Evolutionary conservation across 1,140 invertebrate genomes (phyloP).

Genomic region (Drosophila suzukii): DNA sequence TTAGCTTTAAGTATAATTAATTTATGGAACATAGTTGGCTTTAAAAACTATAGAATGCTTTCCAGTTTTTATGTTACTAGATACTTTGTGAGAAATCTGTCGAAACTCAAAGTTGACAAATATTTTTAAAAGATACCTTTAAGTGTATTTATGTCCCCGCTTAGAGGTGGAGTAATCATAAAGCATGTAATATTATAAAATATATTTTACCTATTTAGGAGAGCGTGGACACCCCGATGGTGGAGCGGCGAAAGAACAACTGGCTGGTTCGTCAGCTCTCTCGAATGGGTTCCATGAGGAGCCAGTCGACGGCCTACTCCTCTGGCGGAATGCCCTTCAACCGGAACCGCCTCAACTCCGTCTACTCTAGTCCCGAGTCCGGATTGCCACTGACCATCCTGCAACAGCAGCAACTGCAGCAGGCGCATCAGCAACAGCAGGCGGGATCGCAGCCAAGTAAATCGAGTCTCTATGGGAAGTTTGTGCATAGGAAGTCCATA

Average conservation of each 20-base stretch:
- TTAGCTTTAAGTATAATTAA: not conserved
- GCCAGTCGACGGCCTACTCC: conserved; percentile 92
- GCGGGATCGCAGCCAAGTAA: conserved; percentile 85
- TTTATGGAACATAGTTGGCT: not conserved
- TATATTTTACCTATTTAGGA: conserved; percentile 86
- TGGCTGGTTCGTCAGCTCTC: conserved; percentile 94
- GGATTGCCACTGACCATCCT: conserved; percentile 84
- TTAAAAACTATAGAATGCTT: not conserved
- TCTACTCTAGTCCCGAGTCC: conserved; percentile 92
- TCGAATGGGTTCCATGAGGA: conserved; percentile 92
- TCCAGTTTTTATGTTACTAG: not conserved
- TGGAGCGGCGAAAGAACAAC: conserved; percentile 93
- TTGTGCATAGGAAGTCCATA: conserved; percentile 91
- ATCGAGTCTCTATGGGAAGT: conserved; percentile 91
- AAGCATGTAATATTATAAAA: not conserved
- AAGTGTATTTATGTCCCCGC: too few relatives aligned
- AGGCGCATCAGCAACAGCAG: conserved; percentile 66
- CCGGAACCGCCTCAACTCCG: conserved; percentile 89
- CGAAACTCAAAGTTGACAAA: not conserved
- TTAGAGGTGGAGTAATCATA: too few relatives aligned
- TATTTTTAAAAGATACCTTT: not conserved
- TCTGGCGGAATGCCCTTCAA: conserved; percentile 91
- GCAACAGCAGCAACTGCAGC: conserved; percentile 82
- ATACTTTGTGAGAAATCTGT: not conserved
- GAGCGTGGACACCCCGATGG: conserved; percentile 94